Evolutionary conservation across 2,797 vertebrate genomes (phyloP).

Genomic region (Tauraco hartlaubi): DNA sequence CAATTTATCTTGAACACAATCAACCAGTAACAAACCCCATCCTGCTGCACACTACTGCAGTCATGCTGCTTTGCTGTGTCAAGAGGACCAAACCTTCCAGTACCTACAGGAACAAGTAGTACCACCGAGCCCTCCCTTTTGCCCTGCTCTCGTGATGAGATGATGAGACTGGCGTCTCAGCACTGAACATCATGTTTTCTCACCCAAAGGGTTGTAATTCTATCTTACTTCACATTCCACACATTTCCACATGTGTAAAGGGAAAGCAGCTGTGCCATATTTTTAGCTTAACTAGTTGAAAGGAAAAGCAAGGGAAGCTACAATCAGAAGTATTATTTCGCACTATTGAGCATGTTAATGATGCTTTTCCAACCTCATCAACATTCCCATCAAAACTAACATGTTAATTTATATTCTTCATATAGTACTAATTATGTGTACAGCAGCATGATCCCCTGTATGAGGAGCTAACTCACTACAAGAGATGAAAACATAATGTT

Average conservation of each 20-base stretch:
- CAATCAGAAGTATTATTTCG: slow-evolving; percentile 54
- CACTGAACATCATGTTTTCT: not conserved
- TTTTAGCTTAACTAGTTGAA: slow-evolving; percentile 51
- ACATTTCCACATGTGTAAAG: slow-evolving; percentile 19
- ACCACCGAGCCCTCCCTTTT: not conserved
- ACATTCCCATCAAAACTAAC: slow-evolving; percentile 52
- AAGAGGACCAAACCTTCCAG: not conserved
- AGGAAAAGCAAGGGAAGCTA: slow-evolving; percentile 48
- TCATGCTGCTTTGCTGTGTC: not conserved
- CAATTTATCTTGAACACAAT: not conserved
- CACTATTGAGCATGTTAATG: slow-evolving; percentile 47
- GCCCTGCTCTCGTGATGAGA: rapidly evolving
- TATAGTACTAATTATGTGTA: slow-evolving; percentile 39
- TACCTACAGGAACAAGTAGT: not conserved
- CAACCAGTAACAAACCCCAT: not conserved
- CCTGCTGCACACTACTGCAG: not conserved
- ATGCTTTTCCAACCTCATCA: slow-evolving; percentile 51
- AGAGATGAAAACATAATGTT: slow-evolving; percentile 18
- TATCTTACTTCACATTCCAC: slow-evolving; percentile 20
- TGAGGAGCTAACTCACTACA: not conserved
- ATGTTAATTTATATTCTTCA: slow-evolving; percentile 63
- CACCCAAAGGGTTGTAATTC: not conserved
- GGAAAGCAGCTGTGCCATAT: slow-evolving; percentile 47
- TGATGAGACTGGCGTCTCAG: not conserved
- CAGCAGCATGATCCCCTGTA: not conserved